These are phyloP conservation scores for Aquatica leii DNA, from an alignment of 2,888 invertebrate genomes.

Conservation along the genomic window DNA sequence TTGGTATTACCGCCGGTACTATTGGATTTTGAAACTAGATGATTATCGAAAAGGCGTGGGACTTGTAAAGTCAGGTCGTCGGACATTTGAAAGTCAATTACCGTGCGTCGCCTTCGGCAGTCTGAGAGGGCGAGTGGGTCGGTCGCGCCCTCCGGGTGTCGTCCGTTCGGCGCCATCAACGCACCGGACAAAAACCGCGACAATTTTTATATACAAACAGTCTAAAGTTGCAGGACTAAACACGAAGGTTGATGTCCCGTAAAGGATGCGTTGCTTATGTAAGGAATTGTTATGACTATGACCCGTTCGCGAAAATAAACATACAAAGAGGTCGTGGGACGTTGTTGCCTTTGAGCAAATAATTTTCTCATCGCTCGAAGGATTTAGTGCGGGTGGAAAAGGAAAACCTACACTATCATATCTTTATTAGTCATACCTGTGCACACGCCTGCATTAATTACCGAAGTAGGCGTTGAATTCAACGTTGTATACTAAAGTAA, in stretches of 20 bases:
- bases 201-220: not conserved
- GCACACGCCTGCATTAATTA: not conserved
- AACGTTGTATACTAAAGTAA: too few species aligned
- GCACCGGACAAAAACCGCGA: too few species aligned
- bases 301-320: too few species aligned
- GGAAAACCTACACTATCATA: not conserved
- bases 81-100: constrained; percentile 54
- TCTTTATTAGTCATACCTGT: constrained; percentile 6
- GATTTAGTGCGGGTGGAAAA: constrained; percentile 1
- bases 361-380: not conserved
- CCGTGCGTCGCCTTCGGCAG: constrained; percentile 45
- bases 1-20: constrained; percentile 15
- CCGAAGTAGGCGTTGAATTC: constrained; percentile 4
- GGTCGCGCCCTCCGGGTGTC: constrained; percentile 50
- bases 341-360: constrained; percentile 5
- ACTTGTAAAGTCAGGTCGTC: constrained; percentile 38
- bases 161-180: constrained; percentile 55
- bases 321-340: not conserved
- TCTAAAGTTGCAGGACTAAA: not conserved
- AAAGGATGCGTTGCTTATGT: not conserved
- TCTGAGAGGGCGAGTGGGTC: constrained; percentile 54
- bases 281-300: not conserved
- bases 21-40: constrained; percentile 19
- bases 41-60: constrained; percentile 38
- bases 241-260: not conserved